Evolutionary conservation across 2,113 vertebrate genomes (phyloP).

Genomic region (Pontoporia blainvillei): DNA sequence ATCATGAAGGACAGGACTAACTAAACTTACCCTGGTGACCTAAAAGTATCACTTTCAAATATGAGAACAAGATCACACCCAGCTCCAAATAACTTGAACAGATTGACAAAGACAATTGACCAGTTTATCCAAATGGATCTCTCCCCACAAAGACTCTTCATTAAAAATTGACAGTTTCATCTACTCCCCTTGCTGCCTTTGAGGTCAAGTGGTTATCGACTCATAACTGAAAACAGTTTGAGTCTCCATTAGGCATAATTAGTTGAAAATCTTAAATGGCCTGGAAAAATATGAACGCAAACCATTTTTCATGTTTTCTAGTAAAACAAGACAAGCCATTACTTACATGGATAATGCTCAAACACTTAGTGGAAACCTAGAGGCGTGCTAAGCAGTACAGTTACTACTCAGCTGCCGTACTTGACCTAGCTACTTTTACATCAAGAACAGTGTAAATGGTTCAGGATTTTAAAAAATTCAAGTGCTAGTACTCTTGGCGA

Average conservation of each 20-base stretch:
- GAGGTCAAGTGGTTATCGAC: not conserved
- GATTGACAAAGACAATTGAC: not conserved
- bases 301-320: slow-evolving; percentile 22
- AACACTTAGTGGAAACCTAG: not conserved
- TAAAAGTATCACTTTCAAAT: not conserved
- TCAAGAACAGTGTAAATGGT: not conserved
- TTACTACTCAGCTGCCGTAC: not conserved
- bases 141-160: not conserved
- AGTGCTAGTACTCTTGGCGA: not conserved
- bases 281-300: not conserved
- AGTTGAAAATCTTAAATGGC: not conserved
- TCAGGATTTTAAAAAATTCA: not conserved
- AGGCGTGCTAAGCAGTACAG: not conserved
- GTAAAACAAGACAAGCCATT: not conserved
- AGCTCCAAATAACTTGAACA: not conserved
- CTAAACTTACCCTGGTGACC: not conserved
- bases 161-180: slow-evolving; percentile 18
- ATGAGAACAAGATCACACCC: not conserved
- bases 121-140: not conserved
- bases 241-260: not conserved
- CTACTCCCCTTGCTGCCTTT: not conserved
- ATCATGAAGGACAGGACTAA: not conserved
- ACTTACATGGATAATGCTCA: not conserved
- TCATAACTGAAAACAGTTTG: not conserved
- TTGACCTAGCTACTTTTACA: not conserved